Evolutionary conservation across 2,888 invertebrate species (phyloP).

Genomic region (Synanthedon myopaeformis): DNA sequence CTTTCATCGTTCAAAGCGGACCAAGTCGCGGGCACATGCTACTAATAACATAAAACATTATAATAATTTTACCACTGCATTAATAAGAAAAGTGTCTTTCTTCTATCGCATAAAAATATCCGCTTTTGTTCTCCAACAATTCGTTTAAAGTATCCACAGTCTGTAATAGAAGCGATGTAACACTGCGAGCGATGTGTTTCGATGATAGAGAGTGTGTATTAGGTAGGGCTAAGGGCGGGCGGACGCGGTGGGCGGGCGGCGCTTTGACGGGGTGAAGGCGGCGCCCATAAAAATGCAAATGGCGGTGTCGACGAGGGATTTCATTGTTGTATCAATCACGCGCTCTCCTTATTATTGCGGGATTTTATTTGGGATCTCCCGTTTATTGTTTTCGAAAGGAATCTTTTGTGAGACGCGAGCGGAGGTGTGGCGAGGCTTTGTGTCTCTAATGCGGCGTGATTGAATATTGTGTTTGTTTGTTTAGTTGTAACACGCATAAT

Average conservation of each 20-base stretch:
- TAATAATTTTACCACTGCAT: no score
- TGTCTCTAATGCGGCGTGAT: neutral
- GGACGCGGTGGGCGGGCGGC: constrained; percentile 16
- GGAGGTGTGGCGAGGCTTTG: neutral
- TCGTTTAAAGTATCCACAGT: no score
- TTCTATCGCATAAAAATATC: no score
- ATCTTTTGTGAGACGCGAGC: neutral
- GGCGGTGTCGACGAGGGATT: constrained; percentile 69
- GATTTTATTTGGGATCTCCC: constrained; percentile 34
- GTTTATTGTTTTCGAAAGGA: constrained; percentile 41
- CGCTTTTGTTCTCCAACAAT: no score
- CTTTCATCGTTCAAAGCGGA: no score
- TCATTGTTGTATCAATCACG: constrained; percentile 60
- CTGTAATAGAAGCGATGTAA: no score
- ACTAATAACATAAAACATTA: no score
- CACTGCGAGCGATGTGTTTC: no score
- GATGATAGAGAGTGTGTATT: neutral
- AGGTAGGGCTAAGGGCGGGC: constrained; percentile 1
- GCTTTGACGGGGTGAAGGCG: constrained; percentile 21
- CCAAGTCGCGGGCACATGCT: no score
- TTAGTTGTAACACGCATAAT: no score
- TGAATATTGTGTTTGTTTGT: no score
- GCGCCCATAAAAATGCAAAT: constrained; percentile 69
- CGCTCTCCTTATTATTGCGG: constrained; percentile 51
- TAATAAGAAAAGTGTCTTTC: no score